Percentiles rank a stretch among this genome's conserved stretches.
phyloP scores from a whole-genome alignment of 2,888 invertebrate genomes.

The Rhabditophanes sp. region DNA sequence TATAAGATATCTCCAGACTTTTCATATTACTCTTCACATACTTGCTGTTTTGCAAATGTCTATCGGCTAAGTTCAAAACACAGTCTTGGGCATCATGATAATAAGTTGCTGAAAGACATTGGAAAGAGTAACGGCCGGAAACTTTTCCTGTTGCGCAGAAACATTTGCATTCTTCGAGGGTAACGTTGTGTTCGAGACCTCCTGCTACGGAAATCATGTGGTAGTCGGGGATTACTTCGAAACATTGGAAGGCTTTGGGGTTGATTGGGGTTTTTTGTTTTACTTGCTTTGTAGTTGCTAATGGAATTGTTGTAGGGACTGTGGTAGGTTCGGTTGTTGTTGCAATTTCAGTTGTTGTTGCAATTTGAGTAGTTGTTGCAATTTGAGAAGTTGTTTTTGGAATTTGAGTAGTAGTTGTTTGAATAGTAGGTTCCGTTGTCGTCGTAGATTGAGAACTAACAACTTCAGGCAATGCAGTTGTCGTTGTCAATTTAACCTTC shows the following conservation, averaged over 20 bases:
- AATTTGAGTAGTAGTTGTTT: not conserved
- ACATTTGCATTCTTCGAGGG: constrained; percentile 39
- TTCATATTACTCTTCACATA: constrained; percentile 9
- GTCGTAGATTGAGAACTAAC: too few species aligned
- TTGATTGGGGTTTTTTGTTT: not conserved
- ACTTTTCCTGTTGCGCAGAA: constrained; percentile 38
- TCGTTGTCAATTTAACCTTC: too few species aligned
- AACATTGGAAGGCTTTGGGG: constrained; percentile 6
- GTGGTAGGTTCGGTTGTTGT: constrained; percentile 2
- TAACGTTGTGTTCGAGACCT: constrained; percentile 35
- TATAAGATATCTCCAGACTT: constrained; percentile 22
- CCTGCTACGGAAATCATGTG: constrained; percentile 34
- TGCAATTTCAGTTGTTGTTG: constrained; percentile 1
- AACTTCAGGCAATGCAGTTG: constrained; percentile 2
- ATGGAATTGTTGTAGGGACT: constrained; percentile 1
- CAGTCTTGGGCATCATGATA: constrained; percentile 39
- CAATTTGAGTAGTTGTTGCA: constrained; percentile 1
- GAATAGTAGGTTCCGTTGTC: constrained; percentile 2
- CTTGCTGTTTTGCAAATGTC: constrained; percentile 13
- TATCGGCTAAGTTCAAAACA: constrained; percentile 34
- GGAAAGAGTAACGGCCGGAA: constrained; percentile 38
- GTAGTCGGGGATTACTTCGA: constrained; percentile 13
- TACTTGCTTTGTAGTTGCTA: constrained; percentile 2
- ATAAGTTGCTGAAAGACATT: constrained; percentile 41
- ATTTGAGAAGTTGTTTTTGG: constrained; percentile 4